phyloP scores from a whole-genome alignment of 1,140 invertebrate species.

The Solen grandis region DNA sequence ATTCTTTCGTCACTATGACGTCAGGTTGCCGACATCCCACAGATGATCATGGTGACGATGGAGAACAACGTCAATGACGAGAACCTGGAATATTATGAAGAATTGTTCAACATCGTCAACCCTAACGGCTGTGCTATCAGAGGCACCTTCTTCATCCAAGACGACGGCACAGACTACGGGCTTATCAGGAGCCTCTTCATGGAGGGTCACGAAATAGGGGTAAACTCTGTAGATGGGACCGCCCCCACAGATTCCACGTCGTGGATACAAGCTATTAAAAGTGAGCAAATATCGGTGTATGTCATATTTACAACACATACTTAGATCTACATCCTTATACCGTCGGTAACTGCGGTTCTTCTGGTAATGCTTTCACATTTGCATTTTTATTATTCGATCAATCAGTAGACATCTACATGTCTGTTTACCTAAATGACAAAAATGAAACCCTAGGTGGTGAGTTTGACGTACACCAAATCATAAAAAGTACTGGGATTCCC shows the following conservation, averaged over 20 bases:
- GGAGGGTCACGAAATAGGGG: constrained; percentile 91
- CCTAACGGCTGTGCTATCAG: constrained; percentile 90
- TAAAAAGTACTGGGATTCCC: no score
- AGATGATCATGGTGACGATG: constrained; percentile 43
- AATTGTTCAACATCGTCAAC: constrained; percentile 82
- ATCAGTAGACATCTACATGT: no score
- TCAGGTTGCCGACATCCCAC: constrained; percentile 33
- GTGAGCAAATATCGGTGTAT: no score
- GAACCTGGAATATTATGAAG: constrained; percentile 11
- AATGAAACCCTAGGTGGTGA: no score
- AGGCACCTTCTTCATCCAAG: constrained; percentile 91
- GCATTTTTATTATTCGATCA: no score
- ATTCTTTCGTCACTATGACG: not conserved
- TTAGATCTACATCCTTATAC: no score
- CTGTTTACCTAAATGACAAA: no score
- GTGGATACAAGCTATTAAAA: constrained; percentile 60
- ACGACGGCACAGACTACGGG: constrained; percentile 90
- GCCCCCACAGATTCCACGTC: constrained; percentile 47
- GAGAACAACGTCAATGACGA: constrained; percentile 26
- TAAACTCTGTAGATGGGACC: constrained; percentile 86
- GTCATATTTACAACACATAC: no score
- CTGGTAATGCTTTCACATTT: no score
- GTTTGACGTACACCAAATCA: no score
- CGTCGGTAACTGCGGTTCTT: no score
- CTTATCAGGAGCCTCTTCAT: constrained; percentile 91